Conservation (phyloP, 2,113 vertebrate species). For the Pagrus major region DNA sequence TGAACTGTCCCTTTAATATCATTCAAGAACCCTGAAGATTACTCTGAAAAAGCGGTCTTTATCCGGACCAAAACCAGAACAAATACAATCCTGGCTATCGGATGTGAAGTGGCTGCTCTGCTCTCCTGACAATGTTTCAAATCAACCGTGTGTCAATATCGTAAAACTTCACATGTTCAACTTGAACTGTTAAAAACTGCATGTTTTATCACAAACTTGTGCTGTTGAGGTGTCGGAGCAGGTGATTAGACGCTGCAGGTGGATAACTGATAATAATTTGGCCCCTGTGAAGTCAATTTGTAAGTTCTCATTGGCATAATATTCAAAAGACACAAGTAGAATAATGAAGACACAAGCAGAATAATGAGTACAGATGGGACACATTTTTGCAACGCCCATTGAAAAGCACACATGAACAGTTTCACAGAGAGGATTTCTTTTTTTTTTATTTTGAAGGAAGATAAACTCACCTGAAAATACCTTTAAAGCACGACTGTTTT, state of each 20-base stretch:
- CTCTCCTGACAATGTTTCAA: not conserved
- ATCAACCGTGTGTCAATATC: not conserved
- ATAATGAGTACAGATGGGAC: no score
- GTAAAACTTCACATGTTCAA: not conserved
- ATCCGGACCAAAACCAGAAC: not conserved
- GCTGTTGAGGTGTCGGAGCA: not conserved
- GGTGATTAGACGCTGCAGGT: not conserved
- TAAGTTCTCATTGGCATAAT: not conserved
- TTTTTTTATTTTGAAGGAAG: no score
- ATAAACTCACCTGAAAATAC: no score
- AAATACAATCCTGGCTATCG: no score
- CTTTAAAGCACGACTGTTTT: no score
- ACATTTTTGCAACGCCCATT: no score
- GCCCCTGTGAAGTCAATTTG: not conserved
- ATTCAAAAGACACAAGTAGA: no score
- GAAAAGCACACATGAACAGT: no score
- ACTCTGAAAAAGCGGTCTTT: not conserved
- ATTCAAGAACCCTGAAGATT: not conserved
- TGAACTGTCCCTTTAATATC: no score
- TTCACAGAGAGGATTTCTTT: no score
- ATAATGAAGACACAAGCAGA: no score
- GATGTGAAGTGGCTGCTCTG: not conserved
- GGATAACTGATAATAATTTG: not conserved
- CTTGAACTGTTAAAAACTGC: not conserved
- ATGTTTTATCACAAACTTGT: not conserved